Conservation (phyloP, 2,797 vertebrate genomes). For the Sebastes trivittatus region DNA sequence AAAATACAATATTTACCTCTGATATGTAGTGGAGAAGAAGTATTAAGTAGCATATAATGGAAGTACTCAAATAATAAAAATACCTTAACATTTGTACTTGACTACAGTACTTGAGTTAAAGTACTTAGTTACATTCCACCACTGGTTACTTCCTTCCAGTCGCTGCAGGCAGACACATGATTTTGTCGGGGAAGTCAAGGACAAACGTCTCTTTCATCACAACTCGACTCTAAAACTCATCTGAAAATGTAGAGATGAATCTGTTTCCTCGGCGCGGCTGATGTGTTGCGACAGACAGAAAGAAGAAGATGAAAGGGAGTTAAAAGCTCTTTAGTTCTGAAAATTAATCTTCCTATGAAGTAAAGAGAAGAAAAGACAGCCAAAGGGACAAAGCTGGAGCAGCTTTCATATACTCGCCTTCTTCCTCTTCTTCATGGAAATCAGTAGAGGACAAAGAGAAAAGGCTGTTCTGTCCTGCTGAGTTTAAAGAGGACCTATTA, state of each 20-base stretch:
- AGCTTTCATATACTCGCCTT: not conserved
- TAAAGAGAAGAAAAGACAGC: not conserved
- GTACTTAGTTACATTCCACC: too few relatives aligned
- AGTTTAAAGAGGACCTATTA: not conserved
- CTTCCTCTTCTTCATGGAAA: not conserved
- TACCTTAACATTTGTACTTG: not conserved
- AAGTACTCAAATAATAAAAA: too few relatives aligned
- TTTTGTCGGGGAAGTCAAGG: not conserved
- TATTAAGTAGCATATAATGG: too few relatives aligned
- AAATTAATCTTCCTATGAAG: not conserved
- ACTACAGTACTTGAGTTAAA: not conserved
- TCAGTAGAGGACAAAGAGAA: not conserved
- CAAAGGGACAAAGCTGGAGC: not conserved
- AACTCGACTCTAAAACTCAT: not conserved
- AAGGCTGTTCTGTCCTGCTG: not conserved
- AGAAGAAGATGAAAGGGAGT: not conserved
- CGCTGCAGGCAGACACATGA: not conserved
- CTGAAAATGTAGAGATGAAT: not conserved
- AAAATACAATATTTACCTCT: too few relatives aligned
- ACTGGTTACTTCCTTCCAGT: not conserved
- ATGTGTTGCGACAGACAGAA: not conserved
- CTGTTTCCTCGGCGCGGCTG: not conserved
- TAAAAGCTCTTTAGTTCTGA: slow-evolving; percentile 3
- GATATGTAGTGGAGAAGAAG: too few relatives aligned
- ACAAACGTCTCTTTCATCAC: not conserved